Evolutionary conservation across 2,888 invertebrate genomes (phyloP), one percentile per base, ranked within the genome.

Genomic region (Lycaena phlaeas): DNA sequence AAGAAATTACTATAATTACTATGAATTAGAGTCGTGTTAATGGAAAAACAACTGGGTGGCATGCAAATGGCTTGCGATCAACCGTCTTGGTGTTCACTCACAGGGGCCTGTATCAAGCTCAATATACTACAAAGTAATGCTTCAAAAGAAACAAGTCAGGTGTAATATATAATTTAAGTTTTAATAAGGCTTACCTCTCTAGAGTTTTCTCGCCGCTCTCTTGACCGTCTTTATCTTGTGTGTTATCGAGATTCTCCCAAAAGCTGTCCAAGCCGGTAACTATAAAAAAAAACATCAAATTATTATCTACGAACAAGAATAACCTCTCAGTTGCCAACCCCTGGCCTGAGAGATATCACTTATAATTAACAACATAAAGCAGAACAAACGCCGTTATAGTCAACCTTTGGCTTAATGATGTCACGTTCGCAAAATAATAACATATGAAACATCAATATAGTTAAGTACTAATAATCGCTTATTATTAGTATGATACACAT

Each of bases 221-320:
- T 40, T 66, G 64, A 4, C 62, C 67, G 14, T 81, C 77, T 51
- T 70, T 69, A 43, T 84, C 81, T 9, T 76, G 68, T 1, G 75
- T 59, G 25, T 64, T 54, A 37, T 81, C 85, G 28, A 84, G 59
- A 52, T 68, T 68, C 42, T 85, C 85, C 77, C 84, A 75, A 57
- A 84, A 77, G 60, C 84, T 84, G 49, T 85, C 82, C 63, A 77
- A 51, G n/a, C 75, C 74, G 42, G 75, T 84, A 41, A 75, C 84
- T 85, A 71, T 37, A 59, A 59, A 52, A 50, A 41, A 41, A 28
- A 41, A 15, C 2, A n/a, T 10, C 2, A 22, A 25, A 25, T 39
- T 15, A 31, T 11, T 12, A 22, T 4, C 4, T 18, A 14, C 14
- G 11, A 11, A 10, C 14, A 39, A 11, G 30, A 7, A 26, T 22